A percentile compares a stretch with the other conserved stretches of the same genome.
Conservation (phyloP, 2,888 invertebrate species). For the Macrophya alboannulata region DNA sequence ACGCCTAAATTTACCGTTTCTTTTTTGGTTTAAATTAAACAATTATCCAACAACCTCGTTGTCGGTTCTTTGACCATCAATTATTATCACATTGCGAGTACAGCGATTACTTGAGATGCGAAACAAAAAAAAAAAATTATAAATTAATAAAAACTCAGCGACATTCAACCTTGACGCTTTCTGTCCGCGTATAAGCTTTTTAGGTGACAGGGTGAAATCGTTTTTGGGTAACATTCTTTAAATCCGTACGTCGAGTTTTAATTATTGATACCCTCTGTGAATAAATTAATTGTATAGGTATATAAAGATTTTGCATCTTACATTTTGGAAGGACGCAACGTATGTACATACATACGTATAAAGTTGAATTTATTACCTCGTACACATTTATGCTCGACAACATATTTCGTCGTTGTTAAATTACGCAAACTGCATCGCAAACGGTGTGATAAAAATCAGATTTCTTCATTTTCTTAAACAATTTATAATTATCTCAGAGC, state of each 20-base stretch:
- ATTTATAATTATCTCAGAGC: background rate
- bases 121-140: too few species aligned
- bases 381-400: conserved; percentile 19
- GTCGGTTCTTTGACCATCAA: background rate
- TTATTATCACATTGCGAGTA: background rate
- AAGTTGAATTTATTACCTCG: conserved; percentile 12
- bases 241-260: background rate
- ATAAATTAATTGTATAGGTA: background rate
- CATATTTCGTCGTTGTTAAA: conserved; percentile 1
- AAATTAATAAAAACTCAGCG: background rate
- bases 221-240: background rate
- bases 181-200: background rate
- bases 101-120: background rate
- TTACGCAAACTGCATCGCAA: conserved; percentile 24
- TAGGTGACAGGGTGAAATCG: background rate
- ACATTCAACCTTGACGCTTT: background rate
- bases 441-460: conserved; percentile 28
- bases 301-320: background rate
- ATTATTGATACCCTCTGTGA: conserved; percentile 17
- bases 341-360: too few species aligned
- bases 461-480: conserved; percentile 31
- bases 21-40: background rate
- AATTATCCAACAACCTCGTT: background rate
- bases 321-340: background rate
- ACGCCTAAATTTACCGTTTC: background rate